phyloP scores from a whole-genome alignment of 2,113 vertebrate species.

The Nicator chloris region DNA sequence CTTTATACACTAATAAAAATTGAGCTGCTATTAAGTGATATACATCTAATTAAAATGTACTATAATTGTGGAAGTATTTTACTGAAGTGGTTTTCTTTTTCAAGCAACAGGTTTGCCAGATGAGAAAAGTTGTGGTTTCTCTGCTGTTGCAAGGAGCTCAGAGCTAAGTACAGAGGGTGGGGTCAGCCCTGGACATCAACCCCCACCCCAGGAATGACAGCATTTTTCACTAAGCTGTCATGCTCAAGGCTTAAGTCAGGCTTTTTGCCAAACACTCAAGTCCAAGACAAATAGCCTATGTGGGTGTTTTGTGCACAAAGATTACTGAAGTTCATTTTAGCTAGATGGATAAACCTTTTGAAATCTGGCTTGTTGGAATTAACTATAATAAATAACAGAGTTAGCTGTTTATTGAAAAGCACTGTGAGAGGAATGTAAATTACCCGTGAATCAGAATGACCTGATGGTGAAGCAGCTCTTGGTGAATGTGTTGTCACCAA shows the following conservation, averaged over 20 bases:
- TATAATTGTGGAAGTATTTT: constrained; percentile 81
- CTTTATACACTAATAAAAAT: constrained; percentile 38
- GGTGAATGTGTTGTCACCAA: background rate
- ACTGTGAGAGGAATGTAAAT: background rate
- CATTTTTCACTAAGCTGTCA: constrained; percentile 71
- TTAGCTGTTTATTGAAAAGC: constrained; percentile 42
- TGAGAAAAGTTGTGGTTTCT: constrained; percentile 84
- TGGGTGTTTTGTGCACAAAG: constrained; percentile 72
- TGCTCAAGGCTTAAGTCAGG: constrained; percentile 69
- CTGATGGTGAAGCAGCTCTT: background rate
- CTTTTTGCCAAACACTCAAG: constrained; percentile 69
- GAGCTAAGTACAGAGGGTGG: constrained; percentile 69
- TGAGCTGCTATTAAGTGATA: constrained; percentile 74
- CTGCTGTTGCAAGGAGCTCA: constrained; percentile 73
- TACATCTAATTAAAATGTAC: constrained; percentile 75
- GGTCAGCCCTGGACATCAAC: constrained; percentile 71
- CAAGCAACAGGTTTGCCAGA: constrained; percentile 77
- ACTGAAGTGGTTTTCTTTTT: constrained; percentile 78
- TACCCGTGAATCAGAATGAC: background rate
- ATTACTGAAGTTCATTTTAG: constrained; percentile 70
- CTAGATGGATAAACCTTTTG: constrained; percentile 66
- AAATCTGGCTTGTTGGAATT: constrained; percentile 51
- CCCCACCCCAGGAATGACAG: constrained; percentile 46
- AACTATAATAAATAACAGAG: constrained; percentile 52
- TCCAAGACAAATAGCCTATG: constrained; percentile 73